Conservation (phyloP, 2,888 invertebrate genomes). For the Ceraclea dissimilis region DNA sequence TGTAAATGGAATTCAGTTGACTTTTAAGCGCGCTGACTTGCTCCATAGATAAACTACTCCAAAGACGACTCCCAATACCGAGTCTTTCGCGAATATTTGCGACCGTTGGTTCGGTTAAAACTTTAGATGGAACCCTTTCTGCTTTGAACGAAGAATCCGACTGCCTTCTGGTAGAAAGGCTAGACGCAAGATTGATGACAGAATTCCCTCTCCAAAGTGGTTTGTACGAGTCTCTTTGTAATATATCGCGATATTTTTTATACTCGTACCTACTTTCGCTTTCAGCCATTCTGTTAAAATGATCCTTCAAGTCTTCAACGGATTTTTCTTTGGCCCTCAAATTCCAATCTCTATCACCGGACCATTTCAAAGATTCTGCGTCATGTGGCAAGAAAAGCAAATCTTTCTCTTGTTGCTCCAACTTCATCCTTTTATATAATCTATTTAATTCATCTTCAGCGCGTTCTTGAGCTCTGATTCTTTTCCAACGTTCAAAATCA, state of each 20-base stretch:
- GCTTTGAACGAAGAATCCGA: slow-evolving; percentile 8
- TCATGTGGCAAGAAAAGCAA: slow-evolving; percentile 75
- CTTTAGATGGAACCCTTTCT: slow-evolving; percentile 11
- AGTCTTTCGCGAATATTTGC: slow-evolving; percentile 42
- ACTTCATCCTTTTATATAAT: slow-evolving; percentile 67
- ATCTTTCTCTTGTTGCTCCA: slow-evolving; percentile 75
- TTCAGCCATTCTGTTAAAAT: slow-evolving; percentile 58
- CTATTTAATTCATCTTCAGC: slow-evolving; percentile 75
- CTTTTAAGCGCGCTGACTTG: slow-evolving; percentile 73
- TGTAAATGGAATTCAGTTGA: slow-evolving; percentile 76
- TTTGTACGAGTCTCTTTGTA: slow-evolving; percentile 59
- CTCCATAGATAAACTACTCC: slow-evolving; percentile 78
- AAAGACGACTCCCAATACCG: slow-evolving; percentile 68
- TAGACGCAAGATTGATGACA: slow-evolving; percentile 70
- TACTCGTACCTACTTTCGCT: slow-evolving; percentile 31
- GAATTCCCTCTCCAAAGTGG: slow-evolving; percentile 79
- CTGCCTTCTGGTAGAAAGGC: slow-evolving; percentile 56
- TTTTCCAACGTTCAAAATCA: slow-evolving; percentile 83
- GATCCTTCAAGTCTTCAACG: slow-evolving; percentile 75
- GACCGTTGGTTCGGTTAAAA: slow-evolving; percentile 35
- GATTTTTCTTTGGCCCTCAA: slow-evolving; percentile 78
- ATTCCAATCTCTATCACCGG: slow-evolving; percentile 64
- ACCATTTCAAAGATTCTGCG: slow-evolving; percentile 69
- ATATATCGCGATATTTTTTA: slow-evolving; percentile 38
- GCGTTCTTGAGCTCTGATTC: slow-evolving; percentile 67